Conservation (phyloP, 2,888 invertebrate genomes). For the Drosophila cyrtoloma region DNA sequence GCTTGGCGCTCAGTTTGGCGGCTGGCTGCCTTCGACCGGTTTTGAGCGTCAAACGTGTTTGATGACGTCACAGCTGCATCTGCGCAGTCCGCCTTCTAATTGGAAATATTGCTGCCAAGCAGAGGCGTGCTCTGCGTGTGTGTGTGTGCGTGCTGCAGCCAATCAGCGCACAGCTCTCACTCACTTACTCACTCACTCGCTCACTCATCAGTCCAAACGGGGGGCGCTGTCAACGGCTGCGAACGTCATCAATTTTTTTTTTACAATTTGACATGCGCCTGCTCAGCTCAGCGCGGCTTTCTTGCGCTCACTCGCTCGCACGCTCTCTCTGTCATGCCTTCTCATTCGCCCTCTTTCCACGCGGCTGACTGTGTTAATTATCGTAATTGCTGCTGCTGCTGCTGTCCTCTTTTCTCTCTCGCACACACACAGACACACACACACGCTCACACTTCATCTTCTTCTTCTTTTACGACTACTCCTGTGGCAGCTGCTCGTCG, state of each 20-base stretch:
- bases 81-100: slow-evolving; percentile 63
- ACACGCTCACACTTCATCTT: slow-evolving; percentile 14
- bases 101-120: slow-evolving; percentile 47
- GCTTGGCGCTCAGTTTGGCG: slow-evolving; percentile 6
- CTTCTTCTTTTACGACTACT: slow-evolving; percentile 27
- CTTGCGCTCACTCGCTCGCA: slow-evolving; percentile 10
- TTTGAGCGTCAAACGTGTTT: slow-evolving; percentile 58
- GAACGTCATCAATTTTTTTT: slow-evolving; percentile 83
- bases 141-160: slow-evolving; percentile 29
- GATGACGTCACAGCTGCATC: slow-evolving; percentile 75
- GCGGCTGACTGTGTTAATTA: slow-evolving; percentile 83
- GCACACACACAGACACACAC: slow-evolving; percentile 14
- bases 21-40: slow-evolving; percentile 52
- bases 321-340: slow-evolving; percentile 20
- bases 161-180: slow-evolving; percentile 55
- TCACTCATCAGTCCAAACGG: slow-evolving; percentile 15
- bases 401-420: slow-evolving; percentile 49
- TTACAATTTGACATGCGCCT: slow-evolving; percentile 79
- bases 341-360: slow-evolving; percentile 67
- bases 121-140: slow-evolving; percentile 52
- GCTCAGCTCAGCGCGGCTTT: slow-evolving; percentile 10
- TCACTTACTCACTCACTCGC: slow-evolving; percentile 14
- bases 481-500: slow-evolving; percentile 71
- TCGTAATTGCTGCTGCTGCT: slow-evolving; percentile 79
- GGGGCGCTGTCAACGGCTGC: slow-evolving; percentile 78